Evolutionary conservation across 2,888 invertebrate species (phyloP).

Genomic region (Synanthedon myopaeformis): DNA sequence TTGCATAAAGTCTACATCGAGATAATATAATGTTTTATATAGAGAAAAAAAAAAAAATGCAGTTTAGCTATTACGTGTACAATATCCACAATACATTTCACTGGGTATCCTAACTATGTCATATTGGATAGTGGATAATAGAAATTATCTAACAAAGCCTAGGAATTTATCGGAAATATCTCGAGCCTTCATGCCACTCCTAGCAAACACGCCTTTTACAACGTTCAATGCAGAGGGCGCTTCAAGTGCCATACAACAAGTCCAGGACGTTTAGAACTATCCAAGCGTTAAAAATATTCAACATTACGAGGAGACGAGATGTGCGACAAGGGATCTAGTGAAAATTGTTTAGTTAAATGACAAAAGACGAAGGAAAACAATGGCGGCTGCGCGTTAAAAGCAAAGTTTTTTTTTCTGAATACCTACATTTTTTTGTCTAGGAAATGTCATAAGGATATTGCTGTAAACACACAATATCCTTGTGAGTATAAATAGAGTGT

Average conservation of each 20-base stretch:
- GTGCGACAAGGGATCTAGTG: slow-evolving; percentile 18
- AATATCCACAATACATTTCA: background rate
- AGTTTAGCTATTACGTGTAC: background rate
- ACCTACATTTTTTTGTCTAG: no score
- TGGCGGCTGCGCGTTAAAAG: slow-evolving; percentile 21
- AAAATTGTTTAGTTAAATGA: slow-evolving; percentile 24
- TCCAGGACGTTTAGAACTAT: slow-evolving; percentile 21
- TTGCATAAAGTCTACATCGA: no score
- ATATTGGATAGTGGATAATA: background rate
- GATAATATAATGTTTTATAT: no score
- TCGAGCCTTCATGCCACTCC: slow-evolving; percentile 26
- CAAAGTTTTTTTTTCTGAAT: background rate
- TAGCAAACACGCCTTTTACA: slow-evolving; percentile 31
- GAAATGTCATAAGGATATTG: no score
- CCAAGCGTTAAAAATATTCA: slow-evolving; percentile 12
- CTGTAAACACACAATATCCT: no score
- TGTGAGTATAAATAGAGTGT: no score
- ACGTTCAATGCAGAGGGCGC: slow-evolving; percentile 27
- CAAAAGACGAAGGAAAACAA: slow-evolving; percentile 49
- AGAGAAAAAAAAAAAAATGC: no score
- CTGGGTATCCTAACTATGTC: background rate
- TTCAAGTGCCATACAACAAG: slow-evolving; percentile 19
- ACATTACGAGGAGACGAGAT: slow-evolving; percentile 14
- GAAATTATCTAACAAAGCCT: slow-evolving; percentile 29
- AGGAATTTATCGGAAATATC: slow-evolving; percentile 52